These are phyloP conservation scores for Rotaria macrura DNA, from an alignment of 2,888 invertebrate species.

Conservation along the genomic window DNA sequence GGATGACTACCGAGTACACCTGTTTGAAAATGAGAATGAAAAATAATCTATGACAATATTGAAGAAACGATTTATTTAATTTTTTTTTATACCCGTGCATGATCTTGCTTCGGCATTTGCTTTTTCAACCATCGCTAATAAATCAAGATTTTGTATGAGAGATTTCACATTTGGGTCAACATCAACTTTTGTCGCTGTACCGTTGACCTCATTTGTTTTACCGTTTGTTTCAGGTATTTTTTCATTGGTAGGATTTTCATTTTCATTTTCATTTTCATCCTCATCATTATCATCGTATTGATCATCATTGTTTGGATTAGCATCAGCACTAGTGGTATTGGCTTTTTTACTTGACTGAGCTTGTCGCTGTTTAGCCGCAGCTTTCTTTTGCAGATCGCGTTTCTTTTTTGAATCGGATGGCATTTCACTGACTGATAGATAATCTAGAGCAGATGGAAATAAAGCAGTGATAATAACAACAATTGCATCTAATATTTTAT, in stretches of 20 bases:
- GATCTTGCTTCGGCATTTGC: not conserved
- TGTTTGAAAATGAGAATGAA: constrained; percentile 52
- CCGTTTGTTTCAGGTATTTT: not conserved
- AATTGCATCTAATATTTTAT: not conserved
- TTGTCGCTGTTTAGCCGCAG: not conserved
- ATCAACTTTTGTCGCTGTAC: not conserved
- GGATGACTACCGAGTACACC: constrained; percentile 89
- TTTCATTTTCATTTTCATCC: not conserved
- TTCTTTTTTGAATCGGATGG: constrained; percentile 20
- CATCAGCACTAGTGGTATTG: not conserved
- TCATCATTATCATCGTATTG: not conserved
- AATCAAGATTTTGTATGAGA: constrained; percentile 15
- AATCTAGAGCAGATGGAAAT: not conserved
- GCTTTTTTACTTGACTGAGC: not conserved
- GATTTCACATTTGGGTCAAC: not conserved
- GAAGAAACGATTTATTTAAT: not conserved
- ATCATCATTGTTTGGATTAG: not conserved
- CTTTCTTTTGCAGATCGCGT: not conserved
- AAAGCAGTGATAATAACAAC: not conserved
- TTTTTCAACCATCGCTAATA: constrained; percentile 14
- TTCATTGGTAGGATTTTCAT: not conserved
- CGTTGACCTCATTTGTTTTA: not conserved
- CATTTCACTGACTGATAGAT: not conserved
- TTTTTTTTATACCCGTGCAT: not conserved
- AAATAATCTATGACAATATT: not conserved